Base-by-base conservation (phyloP, 2,113 vertebrate species). In the Catagonus wagneri region DNA sequence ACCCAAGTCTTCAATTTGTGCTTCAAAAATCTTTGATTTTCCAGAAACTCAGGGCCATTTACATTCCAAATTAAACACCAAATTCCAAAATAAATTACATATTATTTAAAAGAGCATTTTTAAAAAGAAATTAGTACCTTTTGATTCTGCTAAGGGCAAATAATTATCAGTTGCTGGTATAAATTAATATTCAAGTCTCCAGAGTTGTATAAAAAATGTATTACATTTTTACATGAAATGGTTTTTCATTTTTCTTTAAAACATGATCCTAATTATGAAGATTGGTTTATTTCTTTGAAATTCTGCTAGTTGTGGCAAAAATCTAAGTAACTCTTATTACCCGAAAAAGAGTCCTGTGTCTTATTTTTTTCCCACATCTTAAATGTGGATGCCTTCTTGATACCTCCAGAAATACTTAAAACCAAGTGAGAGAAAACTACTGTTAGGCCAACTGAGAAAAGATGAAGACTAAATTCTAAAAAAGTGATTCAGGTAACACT, bases 151-250 rank as follows among this genome's bases (percentile, higher is more conserved):
- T 95, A 84, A 90, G 32, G 20, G 44, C 15, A 63, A 83, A 90
- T 34, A 83, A 65, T 84, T 86, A 95, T 81, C 23, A 92, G 63
- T 79, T 75, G 9, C 34, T 88, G 36, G 20, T 85, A 16, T 81
- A 78, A 90, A 93, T 93, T 75, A 88, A 74, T 95, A 95, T 80
- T 83, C 29, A 79, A 94, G n/a, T 7, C 34, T 94, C 25, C 29
- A 81, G 75, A 90, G 19, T 86, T 74, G 29, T 11, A 69, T 58
- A 69, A 25, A 88, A 94, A 90, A n/a, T 84, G 96, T 92, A 66
- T 81, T 93, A 81, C n/a, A n/a, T 27, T 94, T 92, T 87, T 71
- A 83, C 44, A 54, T 78, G 20, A 79, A 79, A 72, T 34, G 74
- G 2, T 88, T 96, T 88, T 86, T 20, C 52, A 90, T 81, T 20